phyloP scores from a whole-genome alignment of 2,113 vertebrate genomes.

The Piaya cayana region DNA sequence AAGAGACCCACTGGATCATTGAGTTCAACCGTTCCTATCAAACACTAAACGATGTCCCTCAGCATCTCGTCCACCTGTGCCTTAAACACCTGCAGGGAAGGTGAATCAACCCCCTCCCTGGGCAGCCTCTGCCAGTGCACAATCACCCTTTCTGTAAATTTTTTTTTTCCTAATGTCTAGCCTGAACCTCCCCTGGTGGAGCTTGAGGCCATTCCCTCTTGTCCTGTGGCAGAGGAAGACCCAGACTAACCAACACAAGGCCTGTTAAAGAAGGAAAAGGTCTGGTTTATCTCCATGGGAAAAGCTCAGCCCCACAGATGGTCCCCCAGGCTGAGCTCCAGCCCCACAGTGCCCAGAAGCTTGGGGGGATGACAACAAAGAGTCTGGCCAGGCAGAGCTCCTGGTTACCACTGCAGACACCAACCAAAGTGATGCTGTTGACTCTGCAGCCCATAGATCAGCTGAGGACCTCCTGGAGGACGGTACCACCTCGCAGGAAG shows the following conservation, averaged over 20 bases:
- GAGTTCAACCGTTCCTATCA: too few species aligned
- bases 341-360: neutral
- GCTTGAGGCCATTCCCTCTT: too few species aligned
- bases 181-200: too few species aligned
- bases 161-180: too few species aligned
- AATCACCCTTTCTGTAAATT: too few species aligned
- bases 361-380: neutral
- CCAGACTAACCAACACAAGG: neutral
- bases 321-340: neutral
- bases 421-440: neutral
- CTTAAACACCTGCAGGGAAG: too few species aligned
- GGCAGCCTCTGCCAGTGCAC: too few species aligned
- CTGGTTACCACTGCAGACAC: neutral
- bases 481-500: fast-evolving
- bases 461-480: neutral
- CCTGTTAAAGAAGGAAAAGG: neutral
- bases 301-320: neutral
- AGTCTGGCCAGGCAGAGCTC: neutral
- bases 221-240: neutral
- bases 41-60: too few species aligned
- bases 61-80: too few species aligned
- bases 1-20: too few species aligned
- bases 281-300: neutral
- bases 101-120: too few species aligned
- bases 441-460: neutral